These are phyloP conservation scores for Opisthocomus hoazin DNA, from an alignment of 2,113 vertebrate species.

Conservation along the genomic window DNA sequence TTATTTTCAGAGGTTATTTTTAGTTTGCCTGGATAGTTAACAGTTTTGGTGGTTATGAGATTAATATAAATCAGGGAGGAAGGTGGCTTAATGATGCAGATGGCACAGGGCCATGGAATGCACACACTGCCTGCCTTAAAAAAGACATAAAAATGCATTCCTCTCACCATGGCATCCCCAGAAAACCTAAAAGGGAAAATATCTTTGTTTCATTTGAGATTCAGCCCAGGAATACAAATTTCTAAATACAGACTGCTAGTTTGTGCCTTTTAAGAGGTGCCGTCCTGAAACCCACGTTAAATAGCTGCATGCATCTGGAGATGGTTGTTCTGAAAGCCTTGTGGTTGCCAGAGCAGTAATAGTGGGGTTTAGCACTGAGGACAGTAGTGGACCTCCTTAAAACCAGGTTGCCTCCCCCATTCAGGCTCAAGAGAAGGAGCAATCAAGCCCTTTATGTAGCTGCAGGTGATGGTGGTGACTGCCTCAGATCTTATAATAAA, in stretches of 20 bases:
- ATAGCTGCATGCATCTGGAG: neutral
- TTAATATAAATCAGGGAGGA: neutral
- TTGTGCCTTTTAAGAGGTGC: neutral
- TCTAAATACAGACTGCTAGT: neutral
- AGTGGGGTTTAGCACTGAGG: neutral
- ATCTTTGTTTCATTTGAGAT: neutral
- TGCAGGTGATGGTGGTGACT: neutral
- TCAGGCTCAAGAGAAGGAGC: neutral
- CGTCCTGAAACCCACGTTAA: neutral
- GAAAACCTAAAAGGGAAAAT: neutral
- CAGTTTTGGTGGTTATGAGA: neutral
- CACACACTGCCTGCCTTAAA: neutral
- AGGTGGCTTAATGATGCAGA: constrained; percentile 12
- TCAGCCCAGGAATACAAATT: neutral
- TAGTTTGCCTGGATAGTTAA: neutral
- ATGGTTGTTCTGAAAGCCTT: neutral
- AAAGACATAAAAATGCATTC: neutral
- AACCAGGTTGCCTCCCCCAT: neutral
- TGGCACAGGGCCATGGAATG: neutral
- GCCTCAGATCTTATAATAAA: neutral
- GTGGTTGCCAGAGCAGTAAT: neutral
- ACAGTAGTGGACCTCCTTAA: neutral
- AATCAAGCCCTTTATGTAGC: neutral
- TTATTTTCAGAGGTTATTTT: constrained; percentile 22
- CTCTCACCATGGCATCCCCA: neutral